These are phyloP conservation scores for Channa maculata DNA, from an alignment of 2,113 vertebrate genomes.

Conservation along the genomic window DNA sequence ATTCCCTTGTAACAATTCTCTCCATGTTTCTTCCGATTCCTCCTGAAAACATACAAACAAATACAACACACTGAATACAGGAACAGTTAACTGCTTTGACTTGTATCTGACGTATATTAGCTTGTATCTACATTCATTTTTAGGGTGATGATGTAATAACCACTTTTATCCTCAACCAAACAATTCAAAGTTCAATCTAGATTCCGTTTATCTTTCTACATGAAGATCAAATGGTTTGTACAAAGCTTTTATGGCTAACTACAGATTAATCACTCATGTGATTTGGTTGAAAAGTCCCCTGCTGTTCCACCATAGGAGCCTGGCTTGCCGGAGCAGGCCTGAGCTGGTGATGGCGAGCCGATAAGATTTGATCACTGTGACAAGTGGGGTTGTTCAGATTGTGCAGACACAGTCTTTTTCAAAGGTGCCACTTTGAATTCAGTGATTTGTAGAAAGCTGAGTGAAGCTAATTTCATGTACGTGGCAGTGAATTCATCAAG, in stretches of 20 bases:
- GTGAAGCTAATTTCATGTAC: constrained; percentile 38
- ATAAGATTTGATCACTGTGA: constrained; percentile 46
- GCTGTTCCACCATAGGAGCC: constrained; percentile 27
- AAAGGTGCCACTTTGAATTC: constrained; percentile 36
- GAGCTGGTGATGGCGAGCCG: constrained; percentile 33
- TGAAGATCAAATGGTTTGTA: constrained; percentile 40
- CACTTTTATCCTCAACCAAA: constrained; percentile 22
- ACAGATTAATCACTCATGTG: constrained; percentile 27
- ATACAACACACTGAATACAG: constrained; percentile 32
- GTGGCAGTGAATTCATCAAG: constrained; percentile 41
- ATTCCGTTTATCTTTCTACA: constrained; percentile 20
- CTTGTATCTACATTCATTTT: constrained; percentile 10
- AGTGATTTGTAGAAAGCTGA: constrained; percentile 28
- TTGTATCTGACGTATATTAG: background rate
- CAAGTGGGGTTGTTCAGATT: constrained; percentile 42
- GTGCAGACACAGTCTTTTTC: constrained; percentile 36
- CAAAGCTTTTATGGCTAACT: constrained; percentile 34
- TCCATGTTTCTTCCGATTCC: constrained; percentile 90
- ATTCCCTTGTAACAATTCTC: constrained; percentile 92
- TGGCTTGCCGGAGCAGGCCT: constrained; percentile 4
- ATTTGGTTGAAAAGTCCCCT: constrained; percentile 37
- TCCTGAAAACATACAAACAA: constrained; percentile 81
- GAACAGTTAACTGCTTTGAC: background rate
- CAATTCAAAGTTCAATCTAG: constrained; percentile 10
- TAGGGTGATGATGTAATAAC: background rate